Evolutionary conservation across 2,888 invertebrate species (phyloP).

Genomic region (Nemotelus nigrinus): DNA sequence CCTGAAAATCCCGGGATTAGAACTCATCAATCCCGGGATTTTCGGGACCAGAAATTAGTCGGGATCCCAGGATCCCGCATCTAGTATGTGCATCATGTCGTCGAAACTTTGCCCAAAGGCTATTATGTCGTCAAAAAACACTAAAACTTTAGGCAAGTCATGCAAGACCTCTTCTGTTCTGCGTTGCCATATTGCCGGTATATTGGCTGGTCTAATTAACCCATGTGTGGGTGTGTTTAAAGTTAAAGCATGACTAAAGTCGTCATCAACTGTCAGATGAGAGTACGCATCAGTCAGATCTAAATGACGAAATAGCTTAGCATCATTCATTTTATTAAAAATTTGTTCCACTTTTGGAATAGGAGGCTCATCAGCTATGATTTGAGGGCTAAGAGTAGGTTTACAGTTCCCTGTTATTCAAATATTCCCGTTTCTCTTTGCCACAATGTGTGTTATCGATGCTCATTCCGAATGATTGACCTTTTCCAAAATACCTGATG

Average conservation of each 20-base stretch:
- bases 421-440: slow-evolving; percentile 47
- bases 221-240: slow-evolving; percentile 45
- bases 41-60: too few species aligned
- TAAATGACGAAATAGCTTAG: slow-evolving; percentile 44
- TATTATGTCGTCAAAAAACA: slow-evolving; percentile 34
- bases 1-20: too few species aligned
- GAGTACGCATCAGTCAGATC: slow-evolving; percentile 49
- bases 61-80: slow-evolving; percentile 2
- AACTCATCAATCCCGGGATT: too few species aligned
- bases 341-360: slow-evolving; percentile 42
- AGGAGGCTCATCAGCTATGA: slow-evolving; percentile 48
- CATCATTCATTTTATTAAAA: slow-evolving; percentile 42
- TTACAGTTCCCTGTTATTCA: slow-evolving; percentile 48
- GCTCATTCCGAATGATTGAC: slow-evolving; percentile 44
- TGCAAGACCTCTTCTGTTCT: slow-evolving; percentile 36
- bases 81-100: background rate
- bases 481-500: slow-evolving; percentile 41
- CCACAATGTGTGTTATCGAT: slow-evolving; percentile 45
- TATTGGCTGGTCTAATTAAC: slow-evolving; percentile 35
- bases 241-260: slow-evolving; percentile 37
- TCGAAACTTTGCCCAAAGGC: slow-evolving; percentile 23
- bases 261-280: slow-evolving; percentile 46
- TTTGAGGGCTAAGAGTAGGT: slow-evolving; percentile 46
- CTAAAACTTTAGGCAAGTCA: slow-evolving; percentile 7
- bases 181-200: slow-evolving; percentile 48